These are phyloP conservation scores for Pararge aegeria DNA, from an alignment of 1,140 invertebrate genomes.

Conservation along the genomic window DNA sequence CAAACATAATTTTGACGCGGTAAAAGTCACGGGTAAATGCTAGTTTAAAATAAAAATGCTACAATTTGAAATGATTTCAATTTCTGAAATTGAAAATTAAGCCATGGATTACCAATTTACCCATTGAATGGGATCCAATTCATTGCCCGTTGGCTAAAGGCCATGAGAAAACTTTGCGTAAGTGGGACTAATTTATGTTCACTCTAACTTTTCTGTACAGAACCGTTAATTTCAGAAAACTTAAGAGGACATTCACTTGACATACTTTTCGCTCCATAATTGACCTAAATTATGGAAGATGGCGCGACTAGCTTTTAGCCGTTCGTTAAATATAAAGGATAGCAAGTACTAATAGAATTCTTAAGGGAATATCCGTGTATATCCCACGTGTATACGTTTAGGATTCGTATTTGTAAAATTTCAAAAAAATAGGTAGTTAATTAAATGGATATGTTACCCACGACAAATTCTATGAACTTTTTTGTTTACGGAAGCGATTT, in stretches of 20 bases:
- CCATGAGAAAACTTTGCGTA: constrained; percentile 22
- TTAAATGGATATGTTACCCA: too few species aligned
- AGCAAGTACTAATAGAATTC: background rate
- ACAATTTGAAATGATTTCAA: too few species aligned
- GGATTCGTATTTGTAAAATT: background rate
- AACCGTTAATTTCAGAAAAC: constrained; percentile 11
- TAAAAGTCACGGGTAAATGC: too few species aligned
- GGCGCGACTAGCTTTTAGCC: constrained; percentile 10
- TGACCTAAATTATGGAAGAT: constrained; percentile 18
- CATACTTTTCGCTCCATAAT: constrained; percentile 11
- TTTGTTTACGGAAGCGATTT: too few species aligned
- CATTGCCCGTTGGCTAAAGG: constrained; percentile 15
- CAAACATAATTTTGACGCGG: too few species aligned
- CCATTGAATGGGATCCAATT: background rate
- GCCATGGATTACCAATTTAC: background rate
- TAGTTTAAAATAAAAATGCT: too few species aligned
- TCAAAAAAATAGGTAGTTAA: too few species aligned
- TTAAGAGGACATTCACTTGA: constrained; percentile 16
- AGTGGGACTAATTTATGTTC: constrained; percentile 19
- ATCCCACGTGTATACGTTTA: background rate
- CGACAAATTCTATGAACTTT: too few species aligned
- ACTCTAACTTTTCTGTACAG: constrained; percentile 3
- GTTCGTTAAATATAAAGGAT: constrained; percentile 7
- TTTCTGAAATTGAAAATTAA: background rate
- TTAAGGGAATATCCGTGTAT: background rate